Conservation (phyloP, 2,113 vertebrate species). For the Aegotheles bennettii region DNA sequence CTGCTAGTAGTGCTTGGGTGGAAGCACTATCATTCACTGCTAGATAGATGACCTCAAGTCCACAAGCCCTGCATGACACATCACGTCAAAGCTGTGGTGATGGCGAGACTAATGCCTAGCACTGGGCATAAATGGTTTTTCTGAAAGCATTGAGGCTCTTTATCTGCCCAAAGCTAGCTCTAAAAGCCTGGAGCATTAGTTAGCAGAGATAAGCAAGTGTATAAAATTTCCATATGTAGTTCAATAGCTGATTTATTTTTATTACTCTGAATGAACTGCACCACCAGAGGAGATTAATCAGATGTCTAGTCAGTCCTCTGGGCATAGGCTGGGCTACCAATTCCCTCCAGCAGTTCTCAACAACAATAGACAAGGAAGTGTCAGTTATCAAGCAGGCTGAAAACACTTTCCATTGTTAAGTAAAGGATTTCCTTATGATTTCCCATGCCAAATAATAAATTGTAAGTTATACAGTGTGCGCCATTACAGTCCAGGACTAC, state of each 20-base stretch:
- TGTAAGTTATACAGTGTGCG: background rate
- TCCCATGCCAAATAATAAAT: slow-evolving; percentile 54
- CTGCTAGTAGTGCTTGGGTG: background rate
- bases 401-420: slow-evolving; percentile 59
- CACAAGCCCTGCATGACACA: accelerated
- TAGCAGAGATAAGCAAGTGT: background rate
- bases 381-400: slow-evolving; percentile 24
- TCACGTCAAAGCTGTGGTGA: background rate
- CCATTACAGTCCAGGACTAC: background rate
- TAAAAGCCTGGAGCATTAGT: background rate
- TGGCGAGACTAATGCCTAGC: accelerated
- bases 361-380: slow-evolving; percentile 63
- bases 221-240: slow-evolving; percentile 2
- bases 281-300: background rate
- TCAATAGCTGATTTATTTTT: slow-evolving; percentile 15
- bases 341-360: background rate
- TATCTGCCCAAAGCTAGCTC: background rate
- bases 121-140: background rate
- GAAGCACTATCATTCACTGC: background rate
- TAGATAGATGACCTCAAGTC: background rate
- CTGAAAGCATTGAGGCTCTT: background rate
- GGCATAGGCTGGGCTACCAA: background rate
- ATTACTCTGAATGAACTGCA: background rate
- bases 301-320: slow-evolving; percentile 11
- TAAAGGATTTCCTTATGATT: slow-evolving; percentile 63